Evolutionary conservation across 2,797 vertebrate species (phyloP).

Genomic region (Hypotaenidia philippensis): DNA sequence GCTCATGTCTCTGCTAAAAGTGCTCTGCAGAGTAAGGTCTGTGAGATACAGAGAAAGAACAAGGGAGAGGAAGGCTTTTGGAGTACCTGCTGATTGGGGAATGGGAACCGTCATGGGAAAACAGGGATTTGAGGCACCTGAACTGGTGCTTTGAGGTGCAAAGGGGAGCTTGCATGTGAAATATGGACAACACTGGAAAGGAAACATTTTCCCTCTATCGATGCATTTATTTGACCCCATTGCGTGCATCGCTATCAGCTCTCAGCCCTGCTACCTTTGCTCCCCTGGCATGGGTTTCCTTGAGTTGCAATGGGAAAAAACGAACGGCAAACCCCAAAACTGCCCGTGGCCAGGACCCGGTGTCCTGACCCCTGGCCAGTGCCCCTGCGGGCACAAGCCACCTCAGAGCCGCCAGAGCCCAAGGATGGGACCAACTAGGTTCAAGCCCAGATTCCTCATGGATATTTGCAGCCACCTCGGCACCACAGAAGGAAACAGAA

Average conservation of each 20-base stretch:
- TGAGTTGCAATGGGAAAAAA: not conserved
- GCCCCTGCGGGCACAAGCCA: not conserved
- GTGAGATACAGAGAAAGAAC: not conserved
- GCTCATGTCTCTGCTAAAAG: not conserved
- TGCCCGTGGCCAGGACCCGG: fast-evolving
- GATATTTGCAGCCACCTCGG: not conserved
- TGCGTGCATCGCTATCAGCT: not conserved
- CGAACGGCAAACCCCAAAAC: not conserved
- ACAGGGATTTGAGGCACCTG: not conserved
- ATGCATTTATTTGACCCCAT: not conserved
- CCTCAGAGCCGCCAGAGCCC: not conserved
- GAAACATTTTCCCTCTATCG: fast-evolving
- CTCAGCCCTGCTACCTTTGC: not conserved
- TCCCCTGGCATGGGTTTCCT: not conserved
- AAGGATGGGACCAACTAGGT: fast-evolving
- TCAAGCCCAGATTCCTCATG: not conserved
- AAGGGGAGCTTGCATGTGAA: not conserved
- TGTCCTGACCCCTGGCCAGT: not conserved
- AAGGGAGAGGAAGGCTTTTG: not conserved
- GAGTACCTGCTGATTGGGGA: not conserved
- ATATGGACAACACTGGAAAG: not conserved
- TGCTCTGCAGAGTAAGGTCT: not conserved
- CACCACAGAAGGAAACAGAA: not conserved
- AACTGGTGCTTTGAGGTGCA: not conserved
- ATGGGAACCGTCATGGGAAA: not conserved